Evolutionary conservation across 2,797 vertebrate genomes (phyloP), one percentile per base, ranked within the genome.

Genomic region (Okamejei kenojei): DNA sequence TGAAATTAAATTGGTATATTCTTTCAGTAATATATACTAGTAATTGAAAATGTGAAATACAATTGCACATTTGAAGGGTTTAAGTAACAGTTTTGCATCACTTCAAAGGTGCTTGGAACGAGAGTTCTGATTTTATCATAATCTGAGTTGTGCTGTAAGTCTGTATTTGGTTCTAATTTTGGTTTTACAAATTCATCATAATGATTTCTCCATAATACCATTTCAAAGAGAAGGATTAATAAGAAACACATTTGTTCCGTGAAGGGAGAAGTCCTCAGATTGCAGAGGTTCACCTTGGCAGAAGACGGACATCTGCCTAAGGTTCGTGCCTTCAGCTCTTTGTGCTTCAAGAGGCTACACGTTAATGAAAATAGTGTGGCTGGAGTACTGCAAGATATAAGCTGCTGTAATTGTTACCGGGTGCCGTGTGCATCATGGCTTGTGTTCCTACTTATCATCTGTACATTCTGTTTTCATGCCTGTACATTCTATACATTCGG

Each of bases 321-420:
- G 84, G 63, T 68, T 88, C n/a, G 63, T 88, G 84, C 63, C 84
- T 68, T 68, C 65, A 88, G 35, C 84, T 68, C 61, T 88, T 88
- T 35, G 63, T 88, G n/a, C 35, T 88, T 68, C 84, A 88, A 88
- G 84, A 88, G 61, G 84, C 61, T 88, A 88, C 61, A 68, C 65
- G 61, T 68, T 88, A 88, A 88, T 88, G 84, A 88, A 88, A 88
- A 88, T 88, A 88, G 84, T 68, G 84, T 88, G 84, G 15, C 63
- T 88, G 84, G 10, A 35, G 63, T 68, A 68, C 84, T 68, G 84
- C 61, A 88, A 88, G 84, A 68, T 35, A 68, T 88, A 88, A 88
- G 84, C n/a, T 10, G n/a, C 35, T 88, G 84, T 88, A 88, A 88
- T 88, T 88, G 35, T 26, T 88, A 88, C 84, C 84, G 84, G 84